Evolutionary conservation across 2,797 vertebrate genomes (phyloP).

Genomic region (Microcaecilia unicolor): DNA sequence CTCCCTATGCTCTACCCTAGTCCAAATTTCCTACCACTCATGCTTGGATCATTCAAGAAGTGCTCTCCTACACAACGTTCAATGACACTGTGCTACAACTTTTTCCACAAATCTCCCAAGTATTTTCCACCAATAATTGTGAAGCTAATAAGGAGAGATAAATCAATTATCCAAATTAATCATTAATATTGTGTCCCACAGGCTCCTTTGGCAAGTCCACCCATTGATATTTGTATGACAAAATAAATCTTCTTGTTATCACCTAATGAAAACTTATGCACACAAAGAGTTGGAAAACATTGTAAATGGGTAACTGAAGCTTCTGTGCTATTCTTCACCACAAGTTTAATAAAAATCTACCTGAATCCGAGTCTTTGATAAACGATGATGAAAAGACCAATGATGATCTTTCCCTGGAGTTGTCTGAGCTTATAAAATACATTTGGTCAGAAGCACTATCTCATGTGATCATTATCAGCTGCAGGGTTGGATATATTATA

Average conservation of each 20-base stretch:
- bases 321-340: neutral
- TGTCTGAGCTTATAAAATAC: neutral
- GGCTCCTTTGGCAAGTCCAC: neutral
- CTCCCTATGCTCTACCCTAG: too few relatives aligned
- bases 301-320: neutral
- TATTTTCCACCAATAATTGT: too few relatives aligned
- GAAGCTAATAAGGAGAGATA: too few relatives aligned
- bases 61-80: too few relatives aligned
- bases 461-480: neutral
- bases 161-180: too few relatives aligned
- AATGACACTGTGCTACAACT: too few relatives aligned
- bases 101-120: too few relatives aligned
- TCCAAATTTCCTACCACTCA: too few relatives aligned
- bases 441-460: neutral
- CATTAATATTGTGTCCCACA: neutral
- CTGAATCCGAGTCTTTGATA: neutral
- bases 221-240: neutral
- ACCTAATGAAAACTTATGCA: neutral
- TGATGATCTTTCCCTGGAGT: neutral
- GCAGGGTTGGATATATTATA: neutral
- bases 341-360: constrained; percentile 18
- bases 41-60: too few relatives aligned
- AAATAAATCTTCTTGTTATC: neutral
- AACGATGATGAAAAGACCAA: neutral
- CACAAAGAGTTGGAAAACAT: neutral